Percentiles rank a stretch among this genome's conserved stretches.
phyloP scores from a whole-genome alignment of 2,113 vertebrate genomes.

The Campylomormyrus numenius region DNA sequence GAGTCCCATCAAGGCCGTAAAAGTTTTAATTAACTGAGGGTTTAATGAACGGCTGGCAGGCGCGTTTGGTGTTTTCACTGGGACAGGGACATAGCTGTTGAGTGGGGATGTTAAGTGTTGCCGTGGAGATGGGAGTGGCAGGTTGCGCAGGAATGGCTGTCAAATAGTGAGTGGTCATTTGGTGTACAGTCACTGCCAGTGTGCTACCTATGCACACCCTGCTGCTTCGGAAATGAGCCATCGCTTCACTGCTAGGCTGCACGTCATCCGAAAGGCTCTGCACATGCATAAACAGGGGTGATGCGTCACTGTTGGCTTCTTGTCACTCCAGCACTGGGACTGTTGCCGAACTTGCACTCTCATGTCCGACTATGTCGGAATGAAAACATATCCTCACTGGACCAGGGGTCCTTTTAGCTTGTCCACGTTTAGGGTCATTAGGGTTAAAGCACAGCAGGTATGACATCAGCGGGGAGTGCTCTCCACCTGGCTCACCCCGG shows the following conservation, averaged over 20 bases:
- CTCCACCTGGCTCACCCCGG: neutral
- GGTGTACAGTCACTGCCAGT: neutral
- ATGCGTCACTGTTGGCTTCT: neutral
- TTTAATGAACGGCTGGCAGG: constrained; percentile 49
- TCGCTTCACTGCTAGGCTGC: neutral
- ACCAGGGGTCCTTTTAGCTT: neutral
- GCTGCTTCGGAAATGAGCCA: neutral
- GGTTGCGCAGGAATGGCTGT: neutral
- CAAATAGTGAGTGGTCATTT: neutral
- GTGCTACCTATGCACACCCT: neutral
- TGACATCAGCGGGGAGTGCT: neutral
- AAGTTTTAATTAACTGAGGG: constrained; percentile 44
- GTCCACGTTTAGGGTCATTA: neutral
- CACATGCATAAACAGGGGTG: neutral
- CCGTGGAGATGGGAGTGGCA: neutral
- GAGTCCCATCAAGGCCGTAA: constrained; percentile 21
- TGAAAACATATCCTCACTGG: neutral
- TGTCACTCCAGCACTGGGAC: neutral
- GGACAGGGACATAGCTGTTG: constrained; percentile 45
- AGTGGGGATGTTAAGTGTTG: constrained; percentile 21
- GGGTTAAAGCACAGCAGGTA: neutral
- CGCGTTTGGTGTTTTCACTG: constrained; percentile 30
- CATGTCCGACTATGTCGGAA: neutral
- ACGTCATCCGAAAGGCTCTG: neutral
- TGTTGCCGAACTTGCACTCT: neutral